Evolutionary conservation across 2,797 vertebrate genomes (phyloP).

Genomic region (Discoglossus pictus): DNA sequence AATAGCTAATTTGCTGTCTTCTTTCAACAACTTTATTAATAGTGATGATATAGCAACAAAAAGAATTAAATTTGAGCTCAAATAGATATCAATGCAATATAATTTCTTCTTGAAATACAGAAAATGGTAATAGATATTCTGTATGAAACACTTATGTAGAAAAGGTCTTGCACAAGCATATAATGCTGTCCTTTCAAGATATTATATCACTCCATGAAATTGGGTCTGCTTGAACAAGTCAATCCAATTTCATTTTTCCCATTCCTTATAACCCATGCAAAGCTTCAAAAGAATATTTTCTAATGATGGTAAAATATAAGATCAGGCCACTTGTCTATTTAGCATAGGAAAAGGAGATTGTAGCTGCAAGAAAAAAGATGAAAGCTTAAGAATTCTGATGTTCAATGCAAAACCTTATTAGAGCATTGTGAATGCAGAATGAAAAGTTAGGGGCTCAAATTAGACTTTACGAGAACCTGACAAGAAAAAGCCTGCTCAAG

Average conservation of each 20-base stretch:
- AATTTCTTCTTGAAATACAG: not conserved
- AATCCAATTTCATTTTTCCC: conserved; percentile 9
- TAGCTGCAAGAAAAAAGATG: not conserved
- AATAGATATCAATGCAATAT: not conserved
- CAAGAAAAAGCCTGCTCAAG: not conserved
- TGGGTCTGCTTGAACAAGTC: not conserved
- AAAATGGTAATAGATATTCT: not conserved
- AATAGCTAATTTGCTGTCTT: not conserved
- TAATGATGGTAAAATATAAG: not conserved
- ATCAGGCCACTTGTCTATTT: not conserved
- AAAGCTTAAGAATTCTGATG: no score
- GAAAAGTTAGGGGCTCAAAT: not conserved
- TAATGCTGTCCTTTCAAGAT: conserved; percentile 5
- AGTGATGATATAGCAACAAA: not conserved
- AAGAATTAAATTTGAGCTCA: not conserved
- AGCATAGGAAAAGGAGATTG: not conserved
- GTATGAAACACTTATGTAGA: no score
- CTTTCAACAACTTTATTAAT: not conserved
- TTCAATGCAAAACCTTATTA: not conserved
- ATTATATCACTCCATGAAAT: conserved; percentile 12
- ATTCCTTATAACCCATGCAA: not conserved
- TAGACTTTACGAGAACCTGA: not conserved
- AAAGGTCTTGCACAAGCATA: conserved; percentile 1
- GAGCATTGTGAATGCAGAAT: not conserved
- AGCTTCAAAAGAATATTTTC: conserved; percentile 2